Conservation (phyloP, 2,888 invertebrate genomes). For the Drosophila tripunctata region DNA sequence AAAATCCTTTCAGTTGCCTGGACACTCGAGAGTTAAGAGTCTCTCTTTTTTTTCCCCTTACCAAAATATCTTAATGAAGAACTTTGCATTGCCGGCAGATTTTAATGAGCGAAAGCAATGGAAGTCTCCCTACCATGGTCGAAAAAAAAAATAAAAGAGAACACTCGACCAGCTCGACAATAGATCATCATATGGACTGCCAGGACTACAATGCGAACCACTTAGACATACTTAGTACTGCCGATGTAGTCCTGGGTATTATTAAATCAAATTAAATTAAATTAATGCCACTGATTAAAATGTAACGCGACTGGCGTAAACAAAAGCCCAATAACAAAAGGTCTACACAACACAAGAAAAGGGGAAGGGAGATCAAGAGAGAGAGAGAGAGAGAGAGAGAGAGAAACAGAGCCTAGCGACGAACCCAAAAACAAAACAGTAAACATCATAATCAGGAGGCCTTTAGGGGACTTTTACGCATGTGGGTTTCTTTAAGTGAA, state of each 20-base stretch:
- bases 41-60: too few relatives aligned
- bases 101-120: slow-evolving; percentile 63
- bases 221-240: slow-evolving; percentile 72
- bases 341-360: too few relatives aligned
- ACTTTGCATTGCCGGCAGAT: slow-evolving; percentile 18
- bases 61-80: slow-evolving; percentile 53
- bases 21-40: slow-evolving; percentile 1
- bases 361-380: too few relatives aligned
- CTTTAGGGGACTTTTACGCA: slow-evolving; percentile 20
- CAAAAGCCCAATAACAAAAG: slow-evolving; percentile 64
- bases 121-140: slow-evolving; percentile 10
- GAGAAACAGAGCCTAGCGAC: slow-evolving; percentile 43
- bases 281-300: slow-evolving; percentile 76
- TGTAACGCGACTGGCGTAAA: slow-evolving; percentile 44
- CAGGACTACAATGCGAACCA: slow-evolving; percentile 51
- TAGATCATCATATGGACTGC: slow-evolving; percentile 61
- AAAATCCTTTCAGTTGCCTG: slow-evolving; percentile 27
- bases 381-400: background rate
- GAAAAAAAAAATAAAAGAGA: too few relatives aligned
- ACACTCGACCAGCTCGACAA: slow-evolving; percentile 56
- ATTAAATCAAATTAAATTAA: slow-evolving; percentile 80
- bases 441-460: slow-evolving; percentile 60
- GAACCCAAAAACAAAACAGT: slow-evolving; percentile 14
- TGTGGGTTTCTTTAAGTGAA: slow-evolving; percentile 30
- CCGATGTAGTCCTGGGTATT: slow-evolving; percentile 28